Evolutionary conservation across 2,888 invertebrate genomes (phyloP).

Genomic region (Drosophila cyrtoloma): DNA sequence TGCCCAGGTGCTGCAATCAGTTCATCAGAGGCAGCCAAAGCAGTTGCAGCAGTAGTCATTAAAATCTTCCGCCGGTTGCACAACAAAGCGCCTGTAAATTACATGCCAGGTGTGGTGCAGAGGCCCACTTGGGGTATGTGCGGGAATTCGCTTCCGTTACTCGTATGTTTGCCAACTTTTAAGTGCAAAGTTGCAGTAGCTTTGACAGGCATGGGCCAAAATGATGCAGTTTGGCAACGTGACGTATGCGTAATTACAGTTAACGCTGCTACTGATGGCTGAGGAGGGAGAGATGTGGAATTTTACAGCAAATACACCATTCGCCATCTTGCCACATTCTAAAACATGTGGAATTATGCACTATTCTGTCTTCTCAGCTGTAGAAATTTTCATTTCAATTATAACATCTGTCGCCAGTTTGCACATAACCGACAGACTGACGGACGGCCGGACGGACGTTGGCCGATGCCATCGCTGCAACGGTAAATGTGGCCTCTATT

Average conservation of each 20-base stretch:
- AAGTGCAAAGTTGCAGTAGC: constrained; percentile 28
- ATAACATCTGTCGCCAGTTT: constrained; percentile 62
- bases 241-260: constrained; percentile 65
- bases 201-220: constrained; percentile 50
- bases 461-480: constrained; percentile 21
- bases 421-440: constrained; percentile 27
- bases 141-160: neutral
- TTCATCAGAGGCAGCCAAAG: constrained; percentile 28
- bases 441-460: constrained; percentile 1
- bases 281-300: neutral
- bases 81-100: constrained; percentile 74
- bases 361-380: constrained; percentile 34
- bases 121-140: neutral
- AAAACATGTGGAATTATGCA: neutral
- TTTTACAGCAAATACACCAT: constrained; percentile 28
- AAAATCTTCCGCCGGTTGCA: constrained; percentile 75
- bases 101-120: constrained; percentile 42
- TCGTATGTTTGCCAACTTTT: constrained; percentile 35
- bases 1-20: constrained; percentile 15
- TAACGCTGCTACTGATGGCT: neutral
- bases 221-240: constrained; percentile 58
- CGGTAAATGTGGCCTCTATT: constrained; percentile 72
- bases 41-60: constrained; percentile 55
- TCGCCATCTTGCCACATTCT: constrained; percentile 34
- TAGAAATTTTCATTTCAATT: constrained; percentile 73